Conservation (phyloP, 2,113 vertebrate species). For the Poicephalus meyeri region DNA sequence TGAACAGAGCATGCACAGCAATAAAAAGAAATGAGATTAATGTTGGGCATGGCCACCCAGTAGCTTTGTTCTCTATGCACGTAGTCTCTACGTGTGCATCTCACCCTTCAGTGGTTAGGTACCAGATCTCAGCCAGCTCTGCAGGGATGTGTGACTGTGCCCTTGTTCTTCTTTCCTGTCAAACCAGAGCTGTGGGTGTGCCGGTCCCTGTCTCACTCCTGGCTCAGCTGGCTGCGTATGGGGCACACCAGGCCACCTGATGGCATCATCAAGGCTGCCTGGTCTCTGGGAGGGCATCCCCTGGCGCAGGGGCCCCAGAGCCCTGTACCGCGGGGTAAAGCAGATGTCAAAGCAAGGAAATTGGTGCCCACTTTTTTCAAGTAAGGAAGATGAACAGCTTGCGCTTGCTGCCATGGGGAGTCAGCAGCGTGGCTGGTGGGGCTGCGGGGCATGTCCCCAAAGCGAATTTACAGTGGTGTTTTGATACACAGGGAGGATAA, state of each 20-base stretch:
- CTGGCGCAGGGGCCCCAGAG: neutral
- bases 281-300: neutral
- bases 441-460: neutral
- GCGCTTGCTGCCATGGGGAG: rapidly evolving
- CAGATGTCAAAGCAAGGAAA: neutral
- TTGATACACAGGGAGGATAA: neutral
- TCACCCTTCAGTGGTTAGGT: neutral
- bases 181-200: rapidly evolving
- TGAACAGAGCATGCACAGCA: neutral
- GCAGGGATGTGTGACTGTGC: no score
- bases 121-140: neutral
- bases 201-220: neutral
- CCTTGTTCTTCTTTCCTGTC: neutral
- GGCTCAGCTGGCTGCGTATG: neutral
- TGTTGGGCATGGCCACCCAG: neutral
- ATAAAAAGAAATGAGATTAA: neutral
- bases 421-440: neutral
- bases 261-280: neutral
- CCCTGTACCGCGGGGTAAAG: neutral
- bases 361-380: rapidly evolving
- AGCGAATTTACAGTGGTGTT: neutral
- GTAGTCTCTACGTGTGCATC: rapidly evolving
- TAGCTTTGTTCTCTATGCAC: neutral
- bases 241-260: rapidly evolving
- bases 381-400: neutral